A percentile compares a stretch with the other conserved stretches of the same genome.
Evolutionary conservation across 2,113 vertebrate species (phyloP).

Genomic region (Rattus rattus): DNA sequence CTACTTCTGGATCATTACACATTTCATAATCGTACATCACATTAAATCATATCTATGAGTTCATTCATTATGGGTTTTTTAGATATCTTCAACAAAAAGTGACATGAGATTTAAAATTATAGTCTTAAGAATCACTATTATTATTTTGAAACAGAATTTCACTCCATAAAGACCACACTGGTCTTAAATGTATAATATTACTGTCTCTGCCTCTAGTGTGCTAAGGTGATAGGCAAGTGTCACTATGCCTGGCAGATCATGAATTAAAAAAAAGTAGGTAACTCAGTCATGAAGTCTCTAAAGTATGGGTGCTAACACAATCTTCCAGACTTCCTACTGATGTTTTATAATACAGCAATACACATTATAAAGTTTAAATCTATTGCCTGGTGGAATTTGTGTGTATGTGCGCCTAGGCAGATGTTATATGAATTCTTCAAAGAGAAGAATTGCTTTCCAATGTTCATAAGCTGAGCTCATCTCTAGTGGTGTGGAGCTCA

Average conservation of each 20-base stretch:
- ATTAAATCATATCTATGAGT: neutral
- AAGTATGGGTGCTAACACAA: neutral
- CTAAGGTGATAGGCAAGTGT: neutral
- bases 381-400: neutral
- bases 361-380: neutral
- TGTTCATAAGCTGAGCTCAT: constrained; percentile 19
- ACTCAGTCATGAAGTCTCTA: neutral
- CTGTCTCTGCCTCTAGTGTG: neutral
- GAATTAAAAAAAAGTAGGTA: neutral
- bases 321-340: neutral
- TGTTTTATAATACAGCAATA: neutral
- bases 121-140: neutral
- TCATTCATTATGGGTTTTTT: constrained; percentile 44
- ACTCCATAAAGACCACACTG: neutral
- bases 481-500: constrained; percentile 16
- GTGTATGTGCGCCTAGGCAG: accelerated
- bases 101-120: constrained; percentile 2
- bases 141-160: neutral
- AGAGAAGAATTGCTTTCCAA: neutral
- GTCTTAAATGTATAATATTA: neutral
- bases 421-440: neutral
- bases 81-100: neutral
- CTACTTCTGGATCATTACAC: constrained; percentile 5
- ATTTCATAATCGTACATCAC: constrained; percentile 59
- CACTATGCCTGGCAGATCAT: neutral